These are phyloP conservation scores for Palythoa heliodiscus DNA, from an alignment of 92 coral and sea anemone species.

Conservation along the genomic window DNA sequence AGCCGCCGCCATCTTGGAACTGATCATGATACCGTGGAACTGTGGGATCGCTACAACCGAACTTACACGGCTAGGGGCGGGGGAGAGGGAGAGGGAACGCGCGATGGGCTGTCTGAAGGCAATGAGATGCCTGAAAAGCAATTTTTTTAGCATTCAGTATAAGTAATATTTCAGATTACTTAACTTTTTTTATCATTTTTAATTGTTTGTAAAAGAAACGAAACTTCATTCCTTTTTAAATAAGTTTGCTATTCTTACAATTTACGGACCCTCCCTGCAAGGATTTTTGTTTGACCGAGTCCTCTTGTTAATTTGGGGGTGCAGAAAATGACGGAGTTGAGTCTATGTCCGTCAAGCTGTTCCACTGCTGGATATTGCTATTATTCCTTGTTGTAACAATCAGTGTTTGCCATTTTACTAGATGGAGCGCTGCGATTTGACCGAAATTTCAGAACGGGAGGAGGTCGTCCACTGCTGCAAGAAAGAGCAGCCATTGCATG, in stretches of 20 bases:
- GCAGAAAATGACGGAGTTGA: background rate
- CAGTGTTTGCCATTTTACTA: background rate
- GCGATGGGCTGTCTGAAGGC: background rate
- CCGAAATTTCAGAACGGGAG: conserved; percentile 17
- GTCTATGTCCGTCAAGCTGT: background rate
- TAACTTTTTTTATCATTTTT: background rate
- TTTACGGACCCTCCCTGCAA: background rate
- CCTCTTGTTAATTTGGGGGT: background rate
- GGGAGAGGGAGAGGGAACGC: background rate
- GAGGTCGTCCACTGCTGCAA: background rate
- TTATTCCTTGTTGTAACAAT: background rate
- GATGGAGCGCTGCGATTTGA: conserved; percentile 12
- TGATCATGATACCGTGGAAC: conserved; percentile 4
- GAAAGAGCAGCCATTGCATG: conserved; percentile 6
- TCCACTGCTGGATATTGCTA: background rate
- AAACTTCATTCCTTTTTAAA: background rate
- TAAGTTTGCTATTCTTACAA: background rate
- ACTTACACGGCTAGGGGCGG: background rate
- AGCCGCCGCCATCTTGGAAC: conserved; percentile 64
- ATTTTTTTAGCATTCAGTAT: background rate
- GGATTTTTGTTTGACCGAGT: background rate
- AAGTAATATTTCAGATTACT: background rate
- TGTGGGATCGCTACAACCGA: conserved; percentile 1
- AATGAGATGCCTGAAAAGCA: background rate
- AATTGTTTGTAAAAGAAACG: too few relatives aligned